Percentiles rank a stretch among this genome's conserved stretches.
These are phyloP conservation scores for Tetragnatha versicolor DNA, from an alignment of 1,140 invertebrate species.

Conservation along the genomic window DNA sequence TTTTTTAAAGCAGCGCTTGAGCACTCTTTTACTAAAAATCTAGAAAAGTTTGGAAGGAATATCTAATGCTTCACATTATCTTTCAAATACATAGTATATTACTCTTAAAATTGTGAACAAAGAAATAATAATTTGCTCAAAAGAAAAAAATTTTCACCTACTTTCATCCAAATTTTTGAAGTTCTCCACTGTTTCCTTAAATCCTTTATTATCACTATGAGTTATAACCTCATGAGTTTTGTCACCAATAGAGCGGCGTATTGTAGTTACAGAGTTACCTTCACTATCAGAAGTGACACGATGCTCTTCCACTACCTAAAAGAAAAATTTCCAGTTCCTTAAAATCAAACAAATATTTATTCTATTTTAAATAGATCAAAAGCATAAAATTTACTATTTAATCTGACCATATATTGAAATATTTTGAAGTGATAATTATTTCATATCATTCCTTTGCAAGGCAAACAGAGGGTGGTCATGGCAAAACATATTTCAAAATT, in stretches of 20 bases:
- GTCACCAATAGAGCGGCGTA: constrained; percentile 31
- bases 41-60: no score
- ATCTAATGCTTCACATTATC: no score
- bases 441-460: no score
- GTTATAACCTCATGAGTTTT: constrained; percentile 29
- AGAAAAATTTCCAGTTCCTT: neutral
- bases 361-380: neutral
- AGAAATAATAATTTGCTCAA: no score
- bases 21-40: no score
- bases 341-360: neutral
- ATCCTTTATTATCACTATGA: constrained; percentile 19
- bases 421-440: neutral
- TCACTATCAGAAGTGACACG: neutral
- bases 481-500: no score
- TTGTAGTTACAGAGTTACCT: constrained; percentile 21
- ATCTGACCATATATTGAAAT: neutral
- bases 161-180: constrained; percentile 43
- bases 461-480: no score
- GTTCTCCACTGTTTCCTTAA: constrained; percentile 37
- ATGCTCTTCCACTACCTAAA: constrained; percentile 30
- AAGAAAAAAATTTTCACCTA: no score
- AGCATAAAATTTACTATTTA: neutral
- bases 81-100: no score
- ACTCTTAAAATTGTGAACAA: no score
- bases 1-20: no score